phyloP scores from a whole-genome alignment of 2,113 vertebrate species.

The Nannospalax galili region DNA sequence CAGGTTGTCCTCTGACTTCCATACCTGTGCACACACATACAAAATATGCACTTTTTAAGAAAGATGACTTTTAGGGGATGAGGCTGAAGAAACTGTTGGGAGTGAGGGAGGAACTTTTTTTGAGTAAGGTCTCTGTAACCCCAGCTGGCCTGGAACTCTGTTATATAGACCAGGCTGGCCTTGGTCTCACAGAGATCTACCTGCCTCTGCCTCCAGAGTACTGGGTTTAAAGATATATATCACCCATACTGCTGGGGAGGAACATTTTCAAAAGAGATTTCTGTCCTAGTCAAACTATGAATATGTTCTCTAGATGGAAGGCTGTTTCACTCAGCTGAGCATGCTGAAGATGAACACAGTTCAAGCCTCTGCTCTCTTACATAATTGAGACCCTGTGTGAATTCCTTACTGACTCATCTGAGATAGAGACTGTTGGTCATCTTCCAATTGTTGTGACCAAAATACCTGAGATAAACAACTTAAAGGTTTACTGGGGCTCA shows the following conservation, averaged over 20 bases:
- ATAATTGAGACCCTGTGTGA: background rate
- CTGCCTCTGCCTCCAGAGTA: no score
- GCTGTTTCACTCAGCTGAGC: background rate
- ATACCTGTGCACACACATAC: background rate
- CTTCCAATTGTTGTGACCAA: background rate
- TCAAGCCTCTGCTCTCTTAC: background rate
- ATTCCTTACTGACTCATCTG: background rate
- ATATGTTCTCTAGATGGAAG: background rate
- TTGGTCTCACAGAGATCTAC: no score
- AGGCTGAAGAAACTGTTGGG: background rate
- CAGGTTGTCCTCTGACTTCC: background rate
- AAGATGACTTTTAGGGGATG: background rate
- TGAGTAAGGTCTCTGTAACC: no score
- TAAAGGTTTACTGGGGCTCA: background rate
- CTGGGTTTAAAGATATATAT: no score
- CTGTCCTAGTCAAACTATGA: background rate
- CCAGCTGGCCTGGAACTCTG: no score
- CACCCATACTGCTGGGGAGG: no score
- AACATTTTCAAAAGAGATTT: no score
- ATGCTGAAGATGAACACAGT: background rate
- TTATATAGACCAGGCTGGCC: no score
- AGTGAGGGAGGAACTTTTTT: background rate
- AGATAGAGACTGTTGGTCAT: background rate
- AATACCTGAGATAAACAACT: background rate
- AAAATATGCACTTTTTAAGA: background rate